Percentiles rank a stretch among this genome's conserved stretches.
Conservation (phyloP, 2,113 vertebrate species). For the Pogonocichla stellata region DNA sequence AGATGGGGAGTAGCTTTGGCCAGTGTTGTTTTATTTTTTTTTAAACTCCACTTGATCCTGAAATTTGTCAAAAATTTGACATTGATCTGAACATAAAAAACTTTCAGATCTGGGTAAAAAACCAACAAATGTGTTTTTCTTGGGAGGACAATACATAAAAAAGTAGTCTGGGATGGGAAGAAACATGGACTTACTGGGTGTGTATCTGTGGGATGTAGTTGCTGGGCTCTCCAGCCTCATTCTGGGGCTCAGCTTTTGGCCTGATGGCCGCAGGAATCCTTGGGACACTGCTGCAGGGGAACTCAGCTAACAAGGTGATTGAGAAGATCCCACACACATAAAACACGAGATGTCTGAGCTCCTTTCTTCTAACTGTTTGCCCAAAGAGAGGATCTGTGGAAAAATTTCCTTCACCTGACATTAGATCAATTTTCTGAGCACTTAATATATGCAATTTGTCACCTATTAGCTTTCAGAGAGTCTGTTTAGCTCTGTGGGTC, state of each 20-base stretch:
- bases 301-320: background rate
- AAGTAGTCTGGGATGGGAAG: background rate
- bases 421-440: background rate
- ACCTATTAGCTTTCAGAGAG: conserved; percentile 37
- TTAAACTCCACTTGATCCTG: background rate
- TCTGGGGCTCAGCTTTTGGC: background rate
- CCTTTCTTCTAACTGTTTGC: background rate
- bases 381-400: background rate
- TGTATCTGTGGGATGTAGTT: background rate
- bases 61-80: background rate
- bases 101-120: background rate
- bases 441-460: background rate
- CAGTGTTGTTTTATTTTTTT: background rate
- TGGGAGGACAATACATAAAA: background rate
- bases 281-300: background rate
- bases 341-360: background rate
- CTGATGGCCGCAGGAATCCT: background rate
- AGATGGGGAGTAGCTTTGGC: background rate
- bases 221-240: background rate
- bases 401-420: background rate
- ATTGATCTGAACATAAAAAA: background rate
- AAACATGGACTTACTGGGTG: rapidly evolving
- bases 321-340: background rate
- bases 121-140: background rate
- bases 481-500: background rate